These are phyloP conservation scores for Seriola rivoliana DNA, from an alignment of 2,113 vertebrate genomes.

Conservation along the genomic window DNA sequence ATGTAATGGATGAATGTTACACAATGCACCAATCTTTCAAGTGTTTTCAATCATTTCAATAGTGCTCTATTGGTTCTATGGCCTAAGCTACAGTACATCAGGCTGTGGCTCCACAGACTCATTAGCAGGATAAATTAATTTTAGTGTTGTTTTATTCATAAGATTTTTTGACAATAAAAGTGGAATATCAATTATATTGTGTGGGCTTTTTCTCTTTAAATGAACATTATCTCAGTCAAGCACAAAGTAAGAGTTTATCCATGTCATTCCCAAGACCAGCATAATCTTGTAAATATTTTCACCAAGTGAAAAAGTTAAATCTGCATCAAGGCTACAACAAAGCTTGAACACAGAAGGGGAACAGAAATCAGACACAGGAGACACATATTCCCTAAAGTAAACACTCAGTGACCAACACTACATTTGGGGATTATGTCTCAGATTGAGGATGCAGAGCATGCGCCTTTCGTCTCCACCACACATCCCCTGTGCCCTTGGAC, in stretches of 20 bases:
- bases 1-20: background rate
- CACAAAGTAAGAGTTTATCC: background rate
- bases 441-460: conserved; percentile 46
- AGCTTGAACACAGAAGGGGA: background rate
- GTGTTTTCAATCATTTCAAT: too few relatives aligned
- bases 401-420: background rate
- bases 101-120: background rate
- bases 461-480: conserved; percentile 10
- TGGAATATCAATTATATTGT: background rate
- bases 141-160: background rate
- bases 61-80: background rate
- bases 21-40: background rate
- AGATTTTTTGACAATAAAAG: background rate
- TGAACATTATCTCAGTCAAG: background rate
- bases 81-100: background rate
- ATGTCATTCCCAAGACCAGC: background rate
- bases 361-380: background rate
- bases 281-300: background rate
- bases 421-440: background rate
- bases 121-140: background rate
- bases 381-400: background rate
- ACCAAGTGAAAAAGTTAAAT: background rate
- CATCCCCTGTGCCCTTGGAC: conserved; percentile 14
- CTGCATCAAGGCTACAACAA: background rate
- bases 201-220: background rate